phyloP scores from a whole-genome alignment of 2,797 vertebrate genomes.

The Sebastes aleutianus region DNA sequence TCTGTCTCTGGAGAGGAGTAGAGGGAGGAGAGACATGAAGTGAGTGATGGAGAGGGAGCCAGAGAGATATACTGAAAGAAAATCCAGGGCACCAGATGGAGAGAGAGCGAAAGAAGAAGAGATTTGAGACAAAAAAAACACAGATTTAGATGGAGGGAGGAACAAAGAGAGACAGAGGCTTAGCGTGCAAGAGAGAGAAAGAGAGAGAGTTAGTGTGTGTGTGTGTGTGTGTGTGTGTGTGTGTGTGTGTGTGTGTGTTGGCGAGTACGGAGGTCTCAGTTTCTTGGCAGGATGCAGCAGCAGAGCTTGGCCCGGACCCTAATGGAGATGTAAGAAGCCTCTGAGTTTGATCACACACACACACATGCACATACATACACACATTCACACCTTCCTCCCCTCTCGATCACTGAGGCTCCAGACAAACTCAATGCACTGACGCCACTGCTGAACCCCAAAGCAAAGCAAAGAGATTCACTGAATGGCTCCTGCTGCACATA shows the following conservation, averaged over 20 bases:
- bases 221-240: conserved; percentile 41
- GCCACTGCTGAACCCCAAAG: conserved; percentile 35
- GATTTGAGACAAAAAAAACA: conserved; percentile 55
- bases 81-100: conserved; percentile 63
- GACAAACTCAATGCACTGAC: conserved; percentile 50
- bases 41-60: conserved; percentile 46
- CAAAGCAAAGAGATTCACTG: neutral
- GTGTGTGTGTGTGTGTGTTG: conserved; percentile 45
- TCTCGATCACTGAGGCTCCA: conserved; percentile 41
- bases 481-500: neutral
- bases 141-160: conserved; percentile 46
- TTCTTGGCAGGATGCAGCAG: conserved; percentile 67
- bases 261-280: conserved; percentile 52
- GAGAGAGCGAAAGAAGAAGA: conserved; percentile 26
- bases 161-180: conserved; percentile 58
- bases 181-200: conserved; percentile 19
- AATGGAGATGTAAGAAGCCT: conserved; percentile 71
- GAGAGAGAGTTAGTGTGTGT: neutral
- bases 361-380: neutral
- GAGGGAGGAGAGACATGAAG: conserved; percentile 31
- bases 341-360: conserved; percentile 51
- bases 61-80: conserved; percentile 39
- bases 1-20: conserved; percentile 26
- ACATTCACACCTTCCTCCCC: conserved; percentile 37
- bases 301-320: conserved; percentile 63